Evolutionary conservation across 2,888 invertebrate species (phyloP).

Genomic region (Dynastes tityus): DNA sequence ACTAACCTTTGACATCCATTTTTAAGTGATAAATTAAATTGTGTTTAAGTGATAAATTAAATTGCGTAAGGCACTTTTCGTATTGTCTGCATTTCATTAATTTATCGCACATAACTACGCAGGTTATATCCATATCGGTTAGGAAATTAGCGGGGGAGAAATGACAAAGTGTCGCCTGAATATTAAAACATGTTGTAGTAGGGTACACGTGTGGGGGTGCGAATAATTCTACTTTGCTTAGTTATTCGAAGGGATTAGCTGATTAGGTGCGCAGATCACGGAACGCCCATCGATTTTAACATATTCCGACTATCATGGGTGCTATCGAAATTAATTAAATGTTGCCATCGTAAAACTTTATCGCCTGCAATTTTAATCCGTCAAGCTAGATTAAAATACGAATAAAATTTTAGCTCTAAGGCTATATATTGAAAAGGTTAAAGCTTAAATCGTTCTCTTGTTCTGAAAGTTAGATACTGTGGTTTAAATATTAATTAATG

Average conservation of each 20-base stretch:
- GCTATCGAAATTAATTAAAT: conserved; percentile 4
- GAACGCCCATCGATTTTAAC: conserved; percentile 18
- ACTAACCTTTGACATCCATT: too few species aligned
- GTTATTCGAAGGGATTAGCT: background rate
- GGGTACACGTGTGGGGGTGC: background rate
- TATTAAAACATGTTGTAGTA: conserved; percentile 7
- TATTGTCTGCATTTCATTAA: too few species aligned
- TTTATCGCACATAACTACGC: too few species aligned
- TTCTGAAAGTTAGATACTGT: too few species aligned
- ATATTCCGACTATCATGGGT: conserved; percentile 7
- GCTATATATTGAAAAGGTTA: background rate
- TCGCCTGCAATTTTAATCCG: background rate
- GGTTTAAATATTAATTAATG: too few species aligned
- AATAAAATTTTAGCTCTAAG: background rate
- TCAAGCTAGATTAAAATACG: background rate
- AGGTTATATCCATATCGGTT: background rate
- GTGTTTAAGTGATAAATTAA: background rate
- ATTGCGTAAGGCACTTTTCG: background rate
- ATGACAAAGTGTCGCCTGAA: background rate
- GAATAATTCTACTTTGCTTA: background rate
- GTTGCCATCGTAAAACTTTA: conserved; percentile 1
- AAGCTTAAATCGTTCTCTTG: background rate
- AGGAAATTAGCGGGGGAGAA: background rate
- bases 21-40: too few species aligned
- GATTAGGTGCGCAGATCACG: background rate